Evolutionary conservation across 2,797 vertebrate species (phyloP), one percentile per base, ranked within the genome.

Genomic region (Manis crassicaudata): DNA sequence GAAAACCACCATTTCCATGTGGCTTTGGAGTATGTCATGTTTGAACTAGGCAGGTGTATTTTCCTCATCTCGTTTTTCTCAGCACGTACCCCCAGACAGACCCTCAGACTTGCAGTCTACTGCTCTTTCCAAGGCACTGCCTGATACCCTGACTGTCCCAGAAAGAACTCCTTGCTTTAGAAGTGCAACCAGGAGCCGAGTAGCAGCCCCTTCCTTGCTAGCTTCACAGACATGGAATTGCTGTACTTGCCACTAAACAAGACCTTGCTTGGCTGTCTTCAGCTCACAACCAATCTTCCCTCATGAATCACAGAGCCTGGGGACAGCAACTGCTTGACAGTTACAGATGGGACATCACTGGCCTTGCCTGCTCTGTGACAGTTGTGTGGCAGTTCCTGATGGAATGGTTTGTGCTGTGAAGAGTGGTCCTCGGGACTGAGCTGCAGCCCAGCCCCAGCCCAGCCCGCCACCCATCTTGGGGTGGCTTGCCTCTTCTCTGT

Each of bases 391-490:
- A 32, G 32, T 25, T 56, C 9, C 62, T 16, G 37, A 21, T 86
- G 75, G 58, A 60, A 40, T 27, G 52, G 46, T 60, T 75, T 3
- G 0, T 23, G 23, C 50, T 10, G 0, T 56, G 60, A 91, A 90
- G 85, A 68, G 7, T 11, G 70, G 80, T 43, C 4, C 13, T 29
- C 0, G 21, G 79, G 35, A 14, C 40, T 7, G 8, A 16, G 43
- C 79, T 65, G 50, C n/a, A 12, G 50, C 50, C 7, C 7, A 12
- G 52, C 14, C 4, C 17, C 37, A 43, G 65, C 40, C 56, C 43
- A 23, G 27, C 29, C 65, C 25, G 12, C 32, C 2, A 8, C 11
- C 80, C 6, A 0, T 16, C 37, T 35, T 5, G 0, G 40, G 58
- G 58, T 50, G 80, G 37, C 63, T 21, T n/a, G 46, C 29, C 21